Base-by-base conservation (phyloP, 2,888 invertebrate genomes). In the Scaptodrosophila latifasciaeformis region DNA sequence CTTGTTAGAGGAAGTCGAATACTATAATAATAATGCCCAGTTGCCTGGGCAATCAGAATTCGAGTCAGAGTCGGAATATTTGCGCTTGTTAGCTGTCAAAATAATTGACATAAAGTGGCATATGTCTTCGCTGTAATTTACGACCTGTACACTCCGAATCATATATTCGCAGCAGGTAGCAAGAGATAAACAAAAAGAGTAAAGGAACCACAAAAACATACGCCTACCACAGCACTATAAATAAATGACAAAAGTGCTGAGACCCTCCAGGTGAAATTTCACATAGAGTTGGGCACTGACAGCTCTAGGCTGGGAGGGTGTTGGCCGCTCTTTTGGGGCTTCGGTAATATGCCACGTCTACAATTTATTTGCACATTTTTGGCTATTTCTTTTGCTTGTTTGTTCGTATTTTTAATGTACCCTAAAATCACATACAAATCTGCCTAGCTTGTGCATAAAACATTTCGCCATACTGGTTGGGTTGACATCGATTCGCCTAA, bases 61-160 rank as follows among this genome's bases (percentile, higher is more conserved):
- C n/a, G n/a, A n/a, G n/a, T n/a, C n/a, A n/a, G n/a, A n/a, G n/a
- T n/a, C n/a, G n/a, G n/a, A 66, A 72, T 68, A 70, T 68, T 70
- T 72, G 62, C 52, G 65, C 75, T 77, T 75, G 75, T 77, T 72
- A 59, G 67, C 77, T 75, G 77, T 75, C 77, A 75, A 70, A 75
- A 75, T 75, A 75, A 75, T 75, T 75, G 77, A 77, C 75, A 67
- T 64, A 74, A 77, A 75, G 70, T 77, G 75, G 77, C 77, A 69
- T 75, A 66, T 77, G 70, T 77, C 69, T 69, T 61, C 57, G 59
- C 54, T 46, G 58, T 65, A 69, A 75, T 74, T 75, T 75, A 75
- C 75, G 75, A 75, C 63, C 65, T 21, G 34, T 17, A 44, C 48
- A 53, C 57, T 46, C 47, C 51, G 37, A 52, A 53, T 40, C 42